Evolutionary conservation across 2,888 invertebrate species (phyloP), one percentile per base, ranked within the genome.

Genomic region (Tortrix viridana): DNA sequence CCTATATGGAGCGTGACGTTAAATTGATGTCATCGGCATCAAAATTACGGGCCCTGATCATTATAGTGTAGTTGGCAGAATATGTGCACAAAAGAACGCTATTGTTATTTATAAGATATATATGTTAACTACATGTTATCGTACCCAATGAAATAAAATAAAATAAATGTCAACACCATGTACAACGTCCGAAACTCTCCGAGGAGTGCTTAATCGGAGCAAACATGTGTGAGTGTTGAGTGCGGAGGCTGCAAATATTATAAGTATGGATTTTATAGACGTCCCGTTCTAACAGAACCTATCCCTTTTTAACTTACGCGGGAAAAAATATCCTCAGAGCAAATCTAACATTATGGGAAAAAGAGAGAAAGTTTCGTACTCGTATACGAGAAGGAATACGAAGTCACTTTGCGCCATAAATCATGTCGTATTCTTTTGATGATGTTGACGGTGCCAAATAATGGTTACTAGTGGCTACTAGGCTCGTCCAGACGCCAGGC

Each of bases 231-330:
- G 91, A 74, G 88, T 79, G 86, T 80, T 78, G 80, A 76, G 81
- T 81, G 85, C 81, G 88, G 84, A 88, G 88, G 86, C 88, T 88
- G 89, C 91, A 90, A 92, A 92, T 92, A 92, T 92, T 89, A 92
- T 89, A 91, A 91, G 91, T 92, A 92, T 92, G 90, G 92, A 92
- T 91, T 91, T 90, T 90, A 84, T 84, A 76, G 77, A 74, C 75
- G 68, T 88, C 86, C 77, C 86, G 69, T 75, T 88, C 86, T 72
- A 69, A 71, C 85, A 47, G 67, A 64, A 63, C 55, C 74, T 78
- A 72, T 84, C 84, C 81, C 83, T 76, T 76, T 84, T 81, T 71
- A 70, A 65, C 79, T 73, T 73, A 71, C 84, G 76, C 76, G 79
- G 81, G 86, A 89, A 88, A 88, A 89, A 88, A 87, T 85, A 85